Percentiles rank a stretch among this genome's conserved stretches.
Evolutionary conservation across 1,140 invertebrate genomes (phyloP).

Genomic region (Lepidurus packardi): DNA sequence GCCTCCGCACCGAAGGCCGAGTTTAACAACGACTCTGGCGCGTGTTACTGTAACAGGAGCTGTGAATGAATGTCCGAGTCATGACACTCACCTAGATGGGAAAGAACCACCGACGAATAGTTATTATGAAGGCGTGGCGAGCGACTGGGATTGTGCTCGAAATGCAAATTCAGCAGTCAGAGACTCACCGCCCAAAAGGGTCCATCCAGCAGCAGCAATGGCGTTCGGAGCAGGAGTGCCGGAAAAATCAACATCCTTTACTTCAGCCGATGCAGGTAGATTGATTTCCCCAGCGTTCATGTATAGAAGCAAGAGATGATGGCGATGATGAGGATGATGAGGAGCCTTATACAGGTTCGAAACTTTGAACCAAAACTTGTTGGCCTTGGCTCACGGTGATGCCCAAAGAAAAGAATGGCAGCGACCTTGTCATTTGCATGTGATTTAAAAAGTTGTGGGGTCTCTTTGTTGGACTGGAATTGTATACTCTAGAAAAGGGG

Average conservation of each 20-base stretch:
- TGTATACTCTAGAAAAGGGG: neutral
- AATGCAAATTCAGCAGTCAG: neutral
- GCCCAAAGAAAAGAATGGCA: slow-evolving; percentile 4
- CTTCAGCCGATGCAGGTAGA: neutral
- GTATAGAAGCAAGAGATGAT: neutral
- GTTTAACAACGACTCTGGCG: neutral
- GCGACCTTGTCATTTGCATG: slow-evolving; percentile 15
- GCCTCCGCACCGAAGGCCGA: neutral
- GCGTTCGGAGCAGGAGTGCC: neutral
- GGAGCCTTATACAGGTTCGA: neutral
- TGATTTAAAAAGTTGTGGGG: neutral
- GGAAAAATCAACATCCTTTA: neutral
- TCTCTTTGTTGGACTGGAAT: neutral
- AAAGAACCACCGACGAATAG: neutral
- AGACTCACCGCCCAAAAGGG: neutral
- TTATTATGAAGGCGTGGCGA: neutral
- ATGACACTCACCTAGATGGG: neutral
- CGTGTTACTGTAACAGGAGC: neutral
- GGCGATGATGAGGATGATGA: neutral
- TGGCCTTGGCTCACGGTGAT: slow-evolving; percentile 10
- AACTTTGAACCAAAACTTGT: neutral
- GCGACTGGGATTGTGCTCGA: neutral
- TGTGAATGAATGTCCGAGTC: neutral
- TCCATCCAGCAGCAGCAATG: neutral
- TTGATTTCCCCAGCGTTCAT: neutral